phyloP scores from a whole-genome alignment of 1,140 invertebrate genomes.

The Periplaneta americana region DNA sequence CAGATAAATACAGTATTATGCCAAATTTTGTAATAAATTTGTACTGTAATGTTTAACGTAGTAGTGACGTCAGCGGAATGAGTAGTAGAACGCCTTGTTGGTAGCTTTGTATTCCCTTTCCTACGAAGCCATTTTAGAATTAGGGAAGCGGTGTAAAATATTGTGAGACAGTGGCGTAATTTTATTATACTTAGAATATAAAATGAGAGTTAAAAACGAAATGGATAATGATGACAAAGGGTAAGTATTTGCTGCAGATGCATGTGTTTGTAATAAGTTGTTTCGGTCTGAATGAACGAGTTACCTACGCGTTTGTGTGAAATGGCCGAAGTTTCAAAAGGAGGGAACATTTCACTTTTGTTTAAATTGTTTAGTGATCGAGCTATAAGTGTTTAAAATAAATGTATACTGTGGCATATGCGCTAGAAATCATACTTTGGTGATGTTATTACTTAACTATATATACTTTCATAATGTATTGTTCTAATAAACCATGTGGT shows the following conservation, averaged over 20 bases:
- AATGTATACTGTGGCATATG: too few species aligned
- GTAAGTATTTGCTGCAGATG: slow-evolving; percentile 37
- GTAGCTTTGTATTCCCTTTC: not conserved
- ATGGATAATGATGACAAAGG: slow-evolving; percentile 52
- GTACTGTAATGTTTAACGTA: not conserved
- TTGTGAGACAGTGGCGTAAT: not conserved
- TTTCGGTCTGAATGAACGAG: not conserved
- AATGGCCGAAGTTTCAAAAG: too few species aligned
- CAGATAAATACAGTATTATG: too few species aligned
- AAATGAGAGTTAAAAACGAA: slow-evolving; percentile 50
- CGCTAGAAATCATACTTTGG: too few species aligned
- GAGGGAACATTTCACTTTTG: too few species aligned
- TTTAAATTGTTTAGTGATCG: too few species aligned
- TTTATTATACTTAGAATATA: slow-evolving; percentile 26
- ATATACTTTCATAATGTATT: too few species aligned
- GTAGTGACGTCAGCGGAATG: not conserved
- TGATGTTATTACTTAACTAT: too few species aligned
- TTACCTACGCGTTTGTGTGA: too few species aligned
- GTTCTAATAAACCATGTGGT: too few species aligned
- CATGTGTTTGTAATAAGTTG: not conserved
- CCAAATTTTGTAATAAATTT: not conserved
- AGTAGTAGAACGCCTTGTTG: not conserved
- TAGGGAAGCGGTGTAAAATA: not conserved
- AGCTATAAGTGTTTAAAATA: too few species aligned
- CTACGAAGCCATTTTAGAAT: slow-evolving; percentile 12